phyloP scores from a whole-genome alignment of 2,113 vertebrate genomes.

The Microcebus griseorufus region DNA sequence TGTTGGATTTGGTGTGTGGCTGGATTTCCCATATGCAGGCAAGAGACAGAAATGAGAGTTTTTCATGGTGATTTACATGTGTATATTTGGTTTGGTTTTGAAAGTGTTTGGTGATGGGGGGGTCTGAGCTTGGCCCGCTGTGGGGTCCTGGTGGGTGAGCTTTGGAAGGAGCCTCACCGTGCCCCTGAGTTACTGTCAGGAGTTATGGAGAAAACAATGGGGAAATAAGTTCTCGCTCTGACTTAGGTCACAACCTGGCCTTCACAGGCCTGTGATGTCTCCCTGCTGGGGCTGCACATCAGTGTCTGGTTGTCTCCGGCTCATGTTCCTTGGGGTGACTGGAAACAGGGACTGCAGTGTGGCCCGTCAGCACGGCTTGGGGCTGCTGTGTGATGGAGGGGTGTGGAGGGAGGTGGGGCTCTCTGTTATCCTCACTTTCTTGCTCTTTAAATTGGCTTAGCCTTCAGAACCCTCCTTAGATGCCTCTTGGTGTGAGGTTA shows the following conservation, averaged over 20 bases:
- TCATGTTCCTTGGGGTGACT: neutral
- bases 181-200: neutral
- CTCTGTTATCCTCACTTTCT: neutral
- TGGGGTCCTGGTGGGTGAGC: neutral
- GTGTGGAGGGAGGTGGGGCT: neutral
- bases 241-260: neutral
- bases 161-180: neutral
- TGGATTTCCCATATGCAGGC: neutral
- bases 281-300: accelerated
- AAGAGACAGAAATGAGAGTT: neutral
- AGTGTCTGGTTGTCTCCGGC: neutral
- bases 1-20: neutral
- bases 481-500: neutral
- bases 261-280: neutral
- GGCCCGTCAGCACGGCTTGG: neutral
- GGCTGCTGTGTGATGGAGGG: neutral
- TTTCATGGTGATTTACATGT: neutral
- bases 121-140: neutral
- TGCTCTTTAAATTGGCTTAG: neutral
- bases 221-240: neutral
- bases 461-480: neutral
- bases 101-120: neutral
- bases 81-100: neutral
- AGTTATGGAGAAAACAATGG: neutral
- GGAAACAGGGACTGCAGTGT: neutral